These are phyloP conservation scores for Camponotus vicinus DNA, from an alignment of 1,140 invertebrate species.

Conservation along the genomic window DNA sequence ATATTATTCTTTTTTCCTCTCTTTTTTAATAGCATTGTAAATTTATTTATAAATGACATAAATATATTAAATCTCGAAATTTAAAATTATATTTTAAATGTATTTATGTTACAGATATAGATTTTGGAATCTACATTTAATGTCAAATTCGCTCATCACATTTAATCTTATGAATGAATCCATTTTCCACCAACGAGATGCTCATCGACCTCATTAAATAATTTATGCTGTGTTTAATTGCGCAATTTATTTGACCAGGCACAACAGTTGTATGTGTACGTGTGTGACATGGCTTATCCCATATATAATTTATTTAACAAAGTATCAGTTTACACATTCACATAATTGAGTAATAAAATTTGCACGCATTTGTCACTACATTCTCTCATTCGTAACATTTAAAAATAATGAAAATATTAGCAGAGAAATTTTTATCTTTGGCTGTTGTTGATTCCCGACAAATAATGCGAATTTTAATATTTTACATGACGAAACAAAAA, in stretches of 20 bases:
- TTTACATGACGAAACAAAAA: neutral
- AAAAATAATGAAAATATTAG: neutral
- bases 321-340: constrained; percentile 24
- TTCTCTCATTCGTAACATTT: neutral
- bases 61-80: neutral
- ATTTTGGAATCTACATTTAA: constrained; percentile 36
- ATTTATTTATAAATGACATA: constrained; percentile 2
- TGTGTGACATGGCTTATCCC: constrained; percentile 25
- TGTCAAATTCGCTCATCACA: constrained; percentile 48
- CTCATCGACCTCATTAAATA: constrained; percentile 52
- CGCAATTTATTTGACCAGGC: constrained; percentile 54
- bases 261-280: constrained; percentile 12
- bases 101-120: constrained; percentile 5
- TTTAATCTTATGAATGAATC: constrained; percentile 54
- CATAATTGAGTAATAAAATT: constrained; percentile 1
- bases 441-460: neutral
- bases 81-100: constrained; percentile 18
- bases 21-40: neutral
- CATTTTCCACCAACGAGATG: constrained; percentile 26
- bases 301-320: constrained; percentile 51
- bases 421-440: neutral
- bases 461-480: neutral
- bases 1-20: neutral
- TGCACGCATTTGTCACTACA: neutral
- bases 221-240: constrained; percentile 64